phyloP scores from a whole-genome alignment of 2,797 vertebrate genomes.

The Melanotaenia pygmaea region DNA sequence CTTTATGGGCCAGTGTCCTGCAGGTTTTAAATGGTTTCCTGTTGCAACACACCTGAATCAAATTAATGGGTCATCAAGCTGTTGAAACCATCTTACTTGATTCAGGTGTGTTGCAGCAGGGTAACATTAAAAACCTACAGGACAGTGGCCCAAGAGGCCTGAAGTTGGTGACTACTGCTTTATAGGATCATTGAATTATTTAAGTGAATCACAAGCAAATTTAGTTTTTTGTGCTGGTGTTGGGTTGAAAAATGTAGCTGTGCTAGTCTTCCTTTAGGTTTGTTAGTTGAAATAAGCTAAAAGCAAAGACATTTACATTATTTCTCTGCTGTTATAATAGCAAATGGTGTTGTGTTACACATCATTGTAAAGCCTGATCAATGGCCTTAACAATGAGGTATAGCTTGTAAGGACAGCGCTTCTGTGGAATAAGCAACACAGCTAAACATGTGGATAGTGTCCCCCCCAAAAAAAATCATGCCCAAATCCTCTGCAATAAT shows the following conservation, averaged over 20 bases:
- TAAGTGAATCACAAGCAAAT: background rate
- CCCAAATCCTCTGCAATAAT: background rate
- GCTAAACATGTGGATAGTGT: background rate
- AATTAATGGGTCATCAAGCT: background rate
- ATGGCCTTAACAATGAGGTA: background rate
- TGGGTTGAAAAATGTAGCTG: conserved; percentile 10
- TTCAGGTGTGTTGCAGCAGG: background rate
- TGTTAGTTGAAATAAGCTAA: background rate
- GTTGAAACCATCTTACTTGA: background rate
- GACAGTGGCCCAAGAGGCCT: background rate
- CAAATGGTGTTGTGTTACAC: background rate
- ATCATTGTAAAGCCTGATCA: background rate
- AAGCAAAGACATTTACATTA: background rate
- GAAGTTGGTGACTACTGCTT: conserved; percentile 19
- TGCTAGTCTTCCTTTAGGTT: background rate
- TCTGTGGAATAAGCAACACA: background rate
- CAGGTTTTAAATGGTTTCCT: background rate
- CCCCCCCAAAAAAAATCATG: no score
- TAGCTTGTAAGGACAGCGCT: no score
- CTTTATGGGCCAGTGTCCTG: background rate
- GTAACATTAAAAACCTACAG: background rate
- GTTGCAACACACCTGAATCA: background rate
- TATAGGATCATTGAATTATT: conserved; percentile 35
- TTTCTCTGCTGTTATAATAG: background rate
- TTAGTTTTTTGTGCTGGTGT: conserved; percentile 21